Percentiles rank a stretch among this genome's conserved stretches.
These are phyloP conservation scores for Steinernema khuongi DNA, from an alignment of 1,140 invertebrate genomes.

Conservation along the genomic window DNA sequence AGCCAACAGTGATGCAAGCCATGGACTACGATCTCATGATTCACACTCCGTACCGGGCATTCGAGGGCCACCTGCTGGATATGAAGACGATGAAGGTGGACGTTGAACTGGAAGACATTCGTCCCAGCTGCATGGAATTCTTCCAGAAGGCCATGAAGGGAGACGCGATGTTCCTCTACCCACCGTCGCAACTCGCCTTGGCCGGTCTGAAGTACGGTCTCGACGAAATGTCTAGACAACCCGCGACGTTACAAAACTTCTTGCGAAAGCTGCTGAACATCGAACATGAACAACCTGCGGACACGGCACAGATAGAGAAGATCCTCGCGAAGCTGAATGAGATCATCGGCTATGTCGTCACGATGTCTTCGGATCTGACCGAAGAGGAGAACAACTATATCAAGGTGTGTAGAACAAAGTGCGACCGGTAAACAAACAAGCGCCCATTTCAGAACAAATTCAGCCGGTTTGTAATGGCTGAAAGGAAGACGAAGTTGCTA, in stretches of 20 bases:
- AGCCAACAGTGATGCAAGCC: conserved; percentile 84
- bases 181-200: conserved; percentile 54
- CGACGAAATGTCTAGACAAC: conserved; percentile 2
- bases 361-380: not conserved
- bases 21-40: conserved; percentile 87
- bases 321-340: not conserved
- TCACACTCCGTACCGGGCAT: conserved; percentile 85
- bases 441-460: not conserved
- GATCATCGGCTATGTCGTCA: not conserved
- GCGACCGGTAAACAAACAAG: not conserved
- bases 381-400: not conserved
- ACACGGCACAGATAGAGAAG: not conserved
- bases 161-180: conserved; percentile 52
- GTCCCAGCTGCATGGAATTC: conserved; percentile 42
- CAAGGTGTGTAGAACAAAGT: not conserved
- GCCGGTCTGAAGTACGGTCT: conserved; percentile 53
- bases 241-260: not conserved
- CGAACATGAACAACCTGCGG: not conserved
- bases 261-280: not conserved
- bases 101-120: conserved; percentile 52
- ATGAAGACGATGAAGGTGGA: conserved; percentile 68
- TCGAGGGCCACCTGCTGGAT: conserved; percentile 89
- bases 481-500: not conserved
- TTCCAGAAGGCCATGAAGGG: conserved; percentile 46
- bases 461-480: not conserved